These are phyloP conservation scores for Resseliella maxima DNA, from an alignment of 2,888 invertebrate species.

Conservation along the genomic window DNA sequence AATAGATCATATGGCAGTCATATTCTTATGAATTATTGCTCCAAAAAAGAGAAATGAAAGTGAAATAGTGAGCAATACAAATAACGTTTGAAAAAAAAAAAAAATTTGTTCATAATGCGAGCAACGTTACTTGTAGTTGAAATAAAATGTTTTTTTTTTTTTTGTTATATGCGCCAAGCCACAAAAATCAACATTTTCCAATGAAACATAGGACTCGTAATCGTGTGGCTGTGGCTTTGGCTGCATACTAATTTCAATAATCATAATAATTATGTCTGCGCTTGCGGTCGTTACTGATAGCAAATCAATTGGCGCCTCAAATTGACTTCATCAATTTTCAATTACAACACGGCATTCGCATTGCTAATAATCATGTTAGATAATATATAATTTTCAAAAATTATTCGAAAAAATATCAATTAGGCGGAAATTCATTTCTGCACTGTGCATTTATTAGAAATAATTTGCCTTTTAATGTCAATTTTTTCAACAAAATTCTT, in stretches of 20 bases:
- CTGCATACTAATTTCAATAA: not conserved
- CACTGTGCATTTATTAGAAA: not conserved
- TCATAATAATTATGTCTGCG: slow-evolving; percentile 2
- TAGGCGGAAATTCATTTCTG: not conserved
- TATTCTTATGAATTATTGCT: slow-evolving; percentile 33
- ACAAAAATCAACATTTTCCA: not conserved
- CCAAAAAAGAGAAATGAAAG: slow-evolving; percentile 16
- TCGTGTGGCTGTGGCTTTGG: not conserved
- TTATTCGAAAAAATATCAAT: not conserved
- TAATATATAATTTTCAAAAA: no score
- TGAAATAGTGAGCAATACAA: not conserved
- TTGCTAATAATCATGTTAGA: no score
- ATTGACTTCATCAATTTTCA: not conserved
- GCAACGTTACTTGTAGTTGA: not conserved
- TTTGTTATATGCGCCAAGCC: not conserved
- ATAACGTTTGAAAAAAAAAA: no score
- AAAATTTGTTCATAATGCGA: no score
- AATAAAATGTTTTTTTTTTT: not conserved
- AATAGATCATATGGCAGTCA: slow-evolving; percentile 40
- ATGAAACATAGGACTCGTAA: not conserved
- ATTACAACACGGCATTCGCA: not conserved
- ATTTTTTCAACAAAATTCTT: not conserved
- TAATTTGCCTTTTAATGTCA: not conserved
- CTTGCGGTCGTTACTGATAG: not conserved
- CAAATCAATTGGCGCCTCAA: not conserved